Percentiles rank a stretch among this genome's conserved stretches.
phyloP scores from a whole-genome alignment of 2,888 invertebrate genomes.

The Microctonus aethiopoides region DNA sequence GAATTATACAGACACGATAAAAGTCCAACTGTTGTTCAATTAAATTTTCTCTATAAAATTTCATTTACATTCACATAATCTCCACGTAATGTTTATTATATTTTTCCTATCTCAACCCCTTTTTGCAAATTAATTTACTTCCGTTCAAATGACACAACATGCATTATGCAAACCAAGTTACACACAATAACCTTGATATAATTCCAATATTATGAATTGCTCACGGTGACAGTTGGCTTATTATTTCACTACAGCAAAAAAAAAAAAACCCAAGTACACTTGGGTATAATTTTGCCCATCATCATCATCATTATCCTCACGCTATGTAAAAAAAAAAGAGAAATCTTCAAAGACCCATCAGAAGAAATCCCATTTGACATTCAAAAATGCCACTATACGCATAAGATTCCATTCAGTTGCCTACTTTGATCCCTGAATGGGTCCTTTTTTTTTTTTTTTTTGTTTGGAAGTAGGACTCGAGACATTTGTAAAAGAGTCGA shows the following conservation, averaged over 20 bases:
- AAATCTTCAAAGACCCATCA: conserved; percentile 11
- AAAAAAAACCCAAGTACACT: background rate
- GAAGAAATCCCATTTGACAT: background rate
- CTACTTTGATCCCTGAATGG: conserved; percentile 17
- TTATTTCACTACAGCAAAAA: background rate
- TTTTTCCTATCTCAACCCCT: background rate
- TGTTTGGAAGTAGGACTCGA: background rate
- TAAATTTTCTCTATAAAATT: background rate
- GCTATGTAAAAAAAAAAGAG: background rate
- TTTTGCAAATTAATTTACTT: background rate
- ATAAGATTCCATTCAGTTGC: conserved; percentile 3
- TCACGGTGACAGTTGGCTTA: conserved; percentile 2
- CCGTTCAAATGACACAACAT: conserved; percentile 13
- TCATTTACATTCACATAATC: background rate
- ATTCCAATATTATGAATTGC: background rate
- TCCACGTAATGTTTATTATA: background rate
- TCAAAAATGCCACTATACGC: background rate
- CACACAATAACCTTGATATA: background rate
- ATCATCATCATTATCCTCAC: background rate
- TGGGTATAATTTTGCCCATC: background rate
- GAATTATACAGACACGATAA: background rate
- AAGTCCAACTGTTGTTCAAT: background rate
- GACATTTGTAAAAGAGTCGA: background rate
- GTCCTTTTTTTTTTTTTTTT: background rate
- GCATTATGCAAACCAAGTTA: conserved; percentile 4